phyloP scores from a whole-genome alignment of 2,888 invertebrate species.

The Agrypnus murinus region DNA sequence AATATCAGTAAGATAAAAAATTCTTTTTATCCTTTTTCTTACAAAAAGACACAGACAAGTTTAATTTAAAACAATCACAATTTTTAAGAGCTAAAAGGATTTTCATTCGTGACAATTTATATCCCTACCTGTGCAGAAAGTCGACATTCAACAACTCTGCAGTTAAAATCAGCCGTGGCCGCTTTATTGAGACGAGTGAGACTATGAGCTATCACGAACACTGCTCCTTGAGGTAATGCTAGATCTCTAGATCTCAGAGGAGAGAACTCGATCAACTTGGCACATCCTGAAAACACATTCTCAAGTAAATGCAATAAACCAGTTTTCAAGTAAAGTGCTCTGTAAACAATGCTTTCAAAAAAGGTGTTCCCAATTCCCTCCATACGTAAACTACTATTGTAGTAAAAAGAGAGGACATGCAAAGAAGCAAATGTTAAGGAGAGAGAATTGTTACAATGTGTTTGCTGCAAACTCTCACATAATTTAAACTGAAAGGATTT shows the following conservation, averaged over 20 bases:
- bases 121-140: conserved; percentile 89
- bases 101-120: too few relatives aligned
- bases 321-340: conserved; percentile 20
- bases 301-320: conserved; percentile 34
- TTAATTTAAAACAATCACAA: too few relatives aligned
- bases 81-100: too few relatives aligned
- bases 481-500: too few relatives aligned
- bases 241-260: conserved; percentile 87
- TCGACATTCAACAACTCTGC: conserved; percentile 95
- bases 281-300: conserved; percentile 76
- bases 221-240: conserved; percentile 85
- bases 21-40: conserved; percentile 57
- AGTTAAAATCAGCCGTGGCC: conserved; percentile 92
- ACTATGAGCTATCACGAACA: conserved; percentile 96
- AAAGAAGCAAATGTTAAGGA: too few relatives aligned
- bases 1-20: too few relatives aligned
- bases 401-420: too few relatives aligned
- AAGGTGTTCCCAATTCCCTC: too few relatives aligned
- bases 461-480: too few relatives aligned
- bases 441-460: too few relatives aligned
- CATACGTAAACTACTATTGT: too few relatives aligned
- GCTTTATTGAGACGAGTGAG: conserved; percentile 94
- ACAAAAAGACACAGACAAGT: too few relatives aligned
- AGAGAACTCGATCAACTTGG: conserved; percentile 95
- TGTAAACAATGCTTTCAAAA: conserved; percentile 3